Evolutionary conservation across 92 coral and sea anemone species (phyloP).

Genomic region (Ricordea florida): DNA sequence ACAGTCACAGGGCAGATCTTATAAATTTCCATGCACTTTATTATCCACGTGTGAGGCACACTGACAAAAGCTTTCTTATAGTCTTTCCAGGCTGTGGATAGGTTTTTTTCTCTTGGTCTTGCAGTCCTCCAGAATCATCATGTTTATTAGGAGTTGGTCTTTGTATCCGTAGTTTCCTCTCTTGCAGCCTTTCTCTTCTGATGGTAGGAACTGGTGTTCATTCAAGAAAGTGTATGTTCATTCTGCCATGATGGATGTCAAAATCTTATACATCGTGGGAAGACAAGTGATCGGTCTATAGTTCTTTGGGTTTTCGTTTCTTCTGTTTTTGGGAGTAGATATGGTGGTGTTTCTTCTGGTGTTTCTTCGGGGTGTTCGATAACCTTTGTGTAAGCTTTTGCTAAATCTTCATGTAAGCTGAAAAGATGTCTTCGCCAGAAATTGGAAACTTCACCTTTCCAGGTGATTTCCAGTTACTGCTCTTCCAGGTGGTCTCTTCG

Average conservation of each 20-base stretch:
- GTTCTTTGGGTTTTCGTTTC: no score
- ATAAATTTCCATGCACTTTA: background rate
- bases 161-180: background rate
- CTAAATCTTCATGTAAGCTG: background rate
- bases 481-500: background rate
- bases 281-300: slow-evolving; percentile 1
- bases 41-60: slow-evolving; percentile 13
- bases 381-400: no score
- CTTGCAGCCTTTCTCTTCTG: background rate
- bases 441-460: background rate
- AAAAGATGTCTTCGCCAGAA: background rate
- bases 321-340: background rate
- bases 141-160: background rate
- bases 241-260: slow-evolving; percentile 12
- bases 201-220: slow-evolving; percentile 2
- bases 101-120: no score
- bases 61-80: slow-evolving; percentile 13
- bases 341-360: background rate
- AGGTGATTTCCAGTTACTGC: background rate
- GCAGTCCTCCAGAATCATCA: background rate
- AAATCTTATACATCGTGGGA: background rate
- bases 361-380: background rate
- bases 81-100: slow-evolving; percentile 7
- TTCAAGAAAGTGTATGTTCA: background rate
- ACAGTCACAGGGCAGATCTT: background rate